A percentile compares a stretch with the other conserved stretches of the same genome.
Conservation (phyloP, 2,888 invertebrate genomes). For the Apoda limacodes region DNA sequence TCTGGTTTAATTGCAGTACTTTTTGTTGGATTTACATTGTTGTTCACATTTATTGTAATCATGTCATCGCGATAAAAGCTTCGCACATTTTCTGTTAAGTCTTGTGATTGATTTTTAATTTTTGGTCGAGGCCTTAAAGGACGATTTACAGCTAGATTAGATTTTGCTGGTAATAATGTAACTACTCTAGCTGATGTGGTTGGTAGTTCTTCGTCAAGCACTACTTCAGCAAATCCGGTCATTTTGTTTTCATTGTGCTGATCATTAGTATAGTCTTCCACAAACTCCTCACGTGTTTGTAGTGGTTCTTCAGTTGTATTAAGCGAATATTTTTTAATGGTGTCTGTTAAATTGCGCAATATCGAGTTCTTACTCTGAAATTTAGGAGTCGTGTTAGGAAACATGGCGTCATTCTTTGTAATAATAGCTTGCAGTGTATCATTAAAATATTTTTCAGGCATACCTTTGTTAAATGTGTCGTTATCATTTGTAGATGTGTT, state of each 20-base stretch:
- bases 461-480: constrained; percentile 41
- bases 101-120: constrained; percentile 40
- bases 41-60: no score
- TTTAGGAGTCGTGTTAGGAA: constrained; percentile 54
- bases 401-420: constrained; percentile 63
- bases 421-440: constrained; percentile 74
- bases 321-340: constrained; percentile 73
- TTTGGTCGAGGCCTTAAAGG: constrained; percentile 76
- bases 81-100: constrained; percentile 38
- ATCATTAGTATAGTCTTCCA: constrained; percentile 25
- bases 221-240: constrained; percentile 56
- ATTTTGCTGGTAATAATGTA: constrained; percentile 81
- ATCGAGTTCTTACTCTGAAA: constrained; percentile 54
- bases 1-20: no score
- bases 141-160: constrained; percentile 80
- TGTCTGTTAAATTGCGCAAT: constrained; percentile 72
- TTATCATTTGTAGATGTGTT: constrained; percentile 62
- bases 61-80: no score
- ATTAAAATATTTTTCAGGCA: constrained; percentile 70
- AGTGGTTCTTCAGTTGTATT: constrained; percentile 45
- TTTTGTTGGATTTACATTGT: no score
- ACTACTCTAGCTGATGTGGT: constrained; percentile 50
- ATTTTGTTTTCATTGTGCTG: constrained; percentile 42
- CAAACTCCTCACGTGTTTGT: constrained; percentile 23
- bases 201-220: constrained; percentile 50